Conservation (phyloP, 2,888 invertebrate genomes). For the Sminthurinus aureus region DNA sequence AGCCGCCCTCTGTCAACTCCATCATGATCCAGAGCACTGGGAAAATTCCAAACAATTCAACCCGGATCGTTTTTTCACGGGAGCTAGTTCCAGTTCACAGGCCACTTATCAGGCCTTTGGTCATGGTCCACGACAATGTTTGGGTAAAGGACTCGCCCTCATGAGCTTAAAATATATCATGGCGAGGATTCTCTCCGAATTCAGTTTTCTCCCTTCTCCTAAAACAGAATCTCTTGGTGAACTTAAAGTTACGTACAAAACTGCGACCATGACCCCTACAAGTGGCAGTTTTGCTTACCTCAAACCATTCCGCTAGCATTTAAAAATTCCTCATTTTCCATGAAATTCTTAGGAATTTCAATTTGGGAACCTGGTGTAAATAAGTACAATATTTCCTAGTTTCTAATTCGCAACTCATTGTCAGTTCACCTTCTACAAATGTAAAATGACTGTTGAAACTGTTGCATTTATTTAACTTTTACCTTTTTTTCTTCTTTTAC, state of each 20-base stretch:
- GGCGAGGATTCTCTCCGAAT: constrained; percentile 30
- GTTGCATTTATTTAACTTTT: no score
- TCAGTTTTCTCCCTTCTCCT: constrained; percentile 26
- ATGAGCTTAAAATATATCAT: constrained; percentile 41
- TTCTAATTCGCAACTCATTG: no score
- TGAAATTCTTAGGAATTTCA: no score
- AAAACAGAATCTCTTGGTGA: constrained; percentile 17
- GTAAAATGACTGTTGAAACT: no score
- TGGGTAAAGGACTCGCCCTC: constrained; percentile 45
- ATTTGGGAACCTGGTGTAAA: no score
- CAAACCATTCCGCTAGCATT: not conserved
- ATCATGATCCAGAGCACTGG: constrained; percentile 43
- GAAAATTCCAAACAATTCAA: constrained; percentile 40
- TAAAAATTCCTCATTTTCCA: no score
- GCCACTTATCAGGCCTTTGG: constrained; percentile 48
- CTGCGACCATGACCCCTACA: constrained; percentile 51
- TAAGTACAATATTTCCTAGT: no score
- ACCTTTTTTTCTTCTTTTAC: no score
- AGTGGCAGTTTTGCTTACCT: constrained; percentile 36
- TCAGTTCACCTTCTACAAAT: no score
- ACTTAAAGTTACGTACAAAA: constrained; percentile 44
- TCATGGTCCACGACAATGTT: constrained; percentile 45
- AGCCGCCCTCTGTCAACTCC: constrained; percentile 47
- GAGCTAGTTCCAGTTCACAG: not conserved
- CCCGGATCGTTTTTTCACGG: constrained; percentile 42